Evolutionary conservation across 2,888 invertebrate species (phyloP).

Genomic region (Habrosyne pyritoides): DNA sequence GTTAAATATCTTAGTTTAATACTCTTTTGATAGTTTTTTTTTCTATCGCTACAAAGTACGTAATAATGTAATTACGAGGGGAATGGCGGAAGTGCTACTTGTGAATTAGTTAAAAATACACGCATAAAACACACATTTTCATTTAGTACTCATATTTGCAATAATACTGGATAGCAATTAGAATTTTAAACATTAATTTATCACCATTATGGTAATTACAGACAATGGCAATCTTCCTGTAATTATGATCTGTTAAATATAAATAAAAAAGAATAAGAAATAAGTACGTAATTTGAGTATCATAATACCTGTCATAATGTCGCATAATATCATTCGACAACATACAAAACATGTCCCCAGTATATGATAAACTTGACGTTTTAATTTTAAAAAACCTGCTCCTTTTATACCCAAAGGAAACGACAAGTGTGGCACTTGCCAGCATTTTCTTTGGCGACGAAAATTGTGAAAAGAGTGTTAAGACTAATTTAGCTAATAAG

Average conservation of each 20-base stretch:
- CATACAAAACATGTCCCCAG: conserved; percentile 17
- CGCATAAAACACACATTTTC: conserved; percentile 15
- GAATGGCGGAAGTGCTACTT: conserved; percentile 47
- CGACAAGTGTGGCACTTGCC: conserved; percentile 68
- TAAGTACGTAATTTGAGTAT: no score
- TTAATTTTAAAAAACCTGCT: conserved; percentile 35
- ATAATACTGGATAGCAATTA: not conserved
- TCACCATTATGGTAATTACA: no score
- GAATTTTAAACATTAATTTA: no score
- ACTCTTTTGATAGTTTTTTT: no score
- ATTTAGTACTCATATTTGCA: not conserved
- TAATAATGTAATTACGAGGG: conserved; percentile 51
- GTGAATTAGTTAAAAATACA: conserved; percentile 22
- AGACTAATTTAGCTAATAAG: no score
- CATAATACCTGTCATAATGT: no score
- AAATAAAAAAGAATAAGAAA: no score
- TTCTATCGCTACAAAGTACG: conserved; percentile 55
- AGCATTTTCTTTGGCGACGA: conserved; percentile 38
- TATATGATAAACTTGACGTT: conserved; percentile 21
- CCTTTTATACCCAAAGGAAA: conserved; percentile 57
- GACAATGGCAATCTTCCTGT: no score
- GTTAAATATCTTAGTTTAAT: no score
- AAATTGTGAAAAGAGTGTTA: no score
- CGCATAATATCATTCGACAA: conserved; percentile 7
- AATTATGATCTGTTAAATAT: no score